Percentiles rank a stretch among this genome's conserved stretches.
Conservation (phyloP, 1,140 invertebrate species). For the Lepeophtheirus salmonis region DNA sequence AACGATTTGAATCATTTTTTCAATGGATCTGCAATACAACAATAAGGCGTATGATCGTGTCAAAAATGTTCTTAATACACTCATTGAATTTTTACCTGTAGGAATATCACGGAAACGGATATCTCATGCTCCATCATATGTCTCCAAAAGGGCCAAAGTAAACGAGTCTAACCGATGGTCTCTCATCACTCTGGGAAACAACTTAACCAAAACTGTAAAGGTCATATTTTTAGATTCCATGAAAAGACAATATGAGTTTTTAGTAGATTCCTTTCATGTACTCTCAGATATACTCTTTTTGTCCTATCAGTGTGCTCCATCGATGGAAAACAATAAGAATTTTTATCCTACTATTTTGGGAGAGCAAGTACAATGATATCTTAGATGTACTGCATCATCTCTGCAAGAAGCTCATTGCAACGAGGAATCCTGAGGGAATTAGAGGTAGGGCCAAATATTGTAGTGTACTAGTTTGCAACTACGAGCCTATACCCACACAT, state of each 20-base stretch:
- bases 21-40: conserved; percentile 61
- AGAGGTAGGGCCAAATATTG: conserved; percentile 99
- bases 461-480: conserved; percentile 78
- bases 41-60: conserved; percentile 56
- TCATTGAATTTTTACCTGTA: conserved; percentile 83
- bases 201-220: conserved; percentile 60
- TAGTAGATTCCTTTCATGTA: conserved; percentile 94
- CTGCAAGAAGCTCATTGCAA: conserved; percentile 78
- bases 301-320: conserved; percentile 72
- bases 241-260: conserved; percentile 97
- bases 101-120: conserved; percentile 75
- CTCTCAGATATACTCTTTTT: conserved; percentile 80
- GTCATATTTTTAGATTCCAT: conserved; percentile 97
- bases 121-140: conserved; percentile 80
- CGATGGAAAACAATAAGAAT: conserved; percentile 66
- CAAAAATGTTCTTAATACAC: conserved; percentile 73
- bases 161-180: conserved; percentile 91
- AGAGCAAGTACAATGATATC: conserved; percentile 95
- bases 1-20: conserved; percentile 99
- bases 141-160: conserved; percentile 99
- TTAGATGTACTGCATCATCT: conserved; percentile 80
- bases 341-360: conserved; percentile 93
- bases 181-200: conserved; percentile 86
- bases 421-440: conserved; percentile 91
- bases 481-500: conserved; percentile 56